A percentile compares a stretch with the other conserved stretches of the same genome.
These are phyloP conservation scores for Chaetodon trifasciatus DNA, from an alignment of 2,797 vertebrate species.

Conservation along the genomic window DNA sequence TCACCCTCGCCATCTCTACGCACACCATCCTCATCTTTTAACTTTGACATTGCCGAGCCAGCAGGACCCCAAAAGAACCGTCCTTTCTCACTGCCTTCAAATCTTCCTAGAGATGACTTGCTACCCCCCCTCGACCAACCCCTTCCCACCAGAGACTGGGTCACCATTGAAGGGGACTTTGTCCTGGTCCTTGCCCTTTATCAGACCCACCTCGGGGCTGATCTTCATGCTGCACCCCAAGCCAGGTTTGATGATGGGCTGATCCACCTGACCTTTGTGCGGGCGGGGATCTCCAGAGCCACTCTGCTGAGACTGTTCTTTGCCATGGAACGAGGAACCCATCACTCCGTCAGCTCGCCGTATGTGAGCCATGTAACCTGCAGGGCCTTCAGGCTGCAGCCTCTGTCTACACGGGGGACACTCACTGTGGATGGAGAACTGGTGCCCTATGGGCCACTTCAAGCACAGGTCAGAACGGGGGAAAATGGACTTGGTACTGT, in stretches of 20 bases:
- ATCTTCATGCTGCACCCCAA: conserved; percentile 90
- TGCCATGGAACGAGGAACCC: conserved; percentile 92
- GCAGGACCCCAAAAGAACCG: conserved; percentile 75
- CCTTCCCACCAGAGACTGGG: conserved; percentile 90
- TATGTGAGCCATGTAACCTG: conserved; percentile 89
- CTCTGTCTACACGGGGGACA: conserved; percentile 89
- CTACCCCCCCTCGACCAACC: conserved; percentile 90
- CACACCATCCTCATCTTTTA: conserved; percentile 83
- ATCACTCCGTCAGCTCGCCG: conserved; percentile 88
- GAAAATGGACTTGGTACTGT: neutral
- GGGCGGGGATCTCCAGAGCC: conserved; percentile 90
- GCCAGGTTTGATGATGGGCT: conserved; percentile 91
- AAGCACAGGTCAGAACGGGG: conserved; percentile 88
- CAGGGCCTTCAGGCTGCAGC: conserved; percentile 92
- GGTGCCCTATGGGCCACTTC: conserved; percentile 93
- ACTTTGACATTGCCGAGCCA: conserved; percentile 84
- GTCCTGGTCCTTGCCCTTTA: conserved; percentile 92
- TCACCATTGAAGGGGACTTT: conserved; percentile 92
- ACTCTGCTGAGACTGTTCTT: conserved; percentile 91
- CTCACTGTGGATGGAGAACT: conserved; percentile 94
- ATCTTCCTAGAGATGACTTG: conserved; percentile 84
- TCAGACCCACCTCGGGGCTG: conserved; percentile 91
- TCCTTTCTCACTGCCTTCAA: conserved; percentile 69
- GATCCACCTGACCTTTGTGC: conserved; percentile 92
- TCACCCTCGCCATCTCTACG: conserved; percentile 77